Evolutionary conservation across 2,888 invertebrate genomes (phyloP).

Genomic region (Trachelus iudaicus): DNA sequence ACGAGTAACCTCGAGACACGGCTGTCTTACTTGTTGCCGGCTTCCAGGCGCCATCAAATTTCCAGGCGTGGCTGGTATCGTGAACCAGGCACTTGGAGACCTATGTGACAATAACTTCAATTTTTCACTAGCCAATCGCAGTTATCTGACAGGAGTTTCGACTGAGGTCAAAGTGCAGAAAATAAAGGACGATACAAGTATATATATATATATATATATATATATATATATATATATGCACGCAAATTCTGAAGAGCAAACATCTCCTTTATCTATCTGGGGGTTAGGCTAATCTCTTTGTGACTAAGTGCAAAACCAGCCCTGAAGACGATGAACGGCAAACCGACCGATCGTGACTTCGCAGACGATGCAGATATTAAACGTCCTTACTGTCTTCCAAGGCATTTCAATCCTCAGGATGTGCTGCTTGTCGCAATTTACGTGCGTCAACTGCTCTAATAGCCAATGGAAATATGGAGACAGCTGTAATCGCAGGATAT

Average conservation of each 20-base stretch:
- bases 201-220: not conserved
- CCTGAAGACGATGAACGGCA: not conserved
- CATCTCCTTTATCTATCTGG: not conserved
- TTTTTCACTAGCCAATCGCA: not conserved
- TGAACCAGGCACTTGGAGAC: not conserved
- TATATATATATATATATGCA: not conserved
- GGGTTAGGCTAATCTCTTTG: not conserved
- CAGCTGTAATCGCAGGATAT: not conserved
- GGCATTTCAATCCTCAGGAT: not conserved
- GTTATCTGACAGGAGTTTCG: not conserved
- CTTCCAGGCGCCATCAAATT: not conserved
- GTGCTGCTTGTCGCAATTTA: not conserved
- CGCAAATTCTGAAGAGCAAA: not conserved
- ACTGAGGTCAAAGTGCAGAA: not conserved
- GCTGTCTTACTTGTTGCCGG: not conserved
- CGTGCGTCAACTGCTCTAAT: not conserved
- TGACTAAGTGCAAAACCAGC: not conserved
- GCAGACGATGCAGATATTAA: constrained; percentile 29
- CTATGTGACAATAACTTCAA: not conserved
- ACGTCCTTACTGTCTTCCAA: not conserved
- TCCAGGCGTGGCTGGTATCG: not conserved
- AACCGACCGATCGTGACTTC: constrained; percentile 23
- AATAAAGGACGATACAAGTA: not conserved
- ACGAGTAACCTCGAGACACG: not conserved
- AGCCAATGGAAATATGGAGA: not conserved